A percentile compares a stretch with the other conserved stretches of the same genome.
Evolutionary conservation across 2,888 invertebrate species (phyloP).

Genomic region (Melinaea marsaeus): DNA sequence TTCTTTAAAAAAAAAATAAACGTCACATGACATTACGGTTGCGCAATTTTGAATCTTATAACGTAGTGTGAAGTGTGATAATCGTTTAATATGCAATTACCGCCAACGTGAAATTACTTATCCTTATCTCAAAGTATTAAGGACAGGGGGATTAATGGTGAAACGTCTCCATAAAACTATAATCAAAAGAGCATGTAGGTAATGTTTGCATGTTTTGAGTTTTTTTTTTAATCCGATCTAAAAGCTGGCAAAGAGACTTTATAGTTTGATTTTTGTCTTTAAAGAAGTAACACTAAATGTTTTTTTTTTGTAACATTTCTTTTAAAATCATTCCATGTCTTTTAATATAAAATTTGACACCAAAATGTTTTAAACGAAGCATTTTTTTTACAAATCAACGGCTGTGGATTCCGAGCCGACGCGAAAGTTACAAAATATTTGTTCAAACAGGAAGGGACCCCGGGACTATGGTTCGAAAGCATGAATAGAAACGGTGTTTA

Average conservation of each 20-base stretch:
- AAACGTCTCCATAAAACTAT: slow-evolving; percentile 31
- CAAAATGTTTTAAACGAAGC: not conserved
- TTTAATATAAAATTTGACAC: not conserved
- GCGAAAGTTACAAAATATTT: slow-evolving; percentile 47
- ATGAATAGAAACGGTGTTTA: slow-evolving; percentile 44
- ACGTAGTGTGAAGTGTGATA: slow-evolving; percentile 3
- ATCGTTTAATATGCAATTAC: not conserved
- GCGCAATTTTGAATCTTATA: slow-evolving; percentile 21
- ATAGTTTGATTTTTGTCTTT: too few species aligned
- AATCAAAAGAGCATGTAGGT: slow-evolving; percentile 28
- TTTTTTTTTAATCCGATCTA: not conserved
- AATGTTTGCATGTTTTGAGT: slow-evolving; percentile 1
- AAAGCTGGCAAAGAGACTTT: not conserved
- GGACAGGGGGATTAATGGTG: slow-evolving; percentile 36
- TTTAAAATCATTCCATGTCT: too few species aligned
- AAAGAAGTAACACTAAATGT: too few species aligned
- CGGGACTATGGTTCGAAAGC: slow-evolving; percentile 15
- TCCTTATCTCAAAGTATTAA: slow-evolving; percentile 42
- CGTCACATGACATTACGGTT: slow-evolving; percentile 4
- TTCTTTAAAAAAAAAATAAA: slow-evolving; percentile 26
- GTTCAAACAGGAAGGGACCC: slow-evolving; percentile 54
- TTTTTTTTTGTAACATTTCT: too few species aligned
- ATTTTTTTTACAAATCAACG: slow-evolving; percentile 16
- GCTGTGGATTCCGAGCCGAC: slow-evolving; percentile 12
- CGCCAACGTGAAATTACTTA: slow-evolving; percentile 43